A percentile compares a stretch with the other conserved stretches of the same genome.
These are phyloP conservation scores for Planiliza haematocheilus DNA, from an alignment of 2,113 vertebrate genomes.

Conservation along the genomic window DNA sequence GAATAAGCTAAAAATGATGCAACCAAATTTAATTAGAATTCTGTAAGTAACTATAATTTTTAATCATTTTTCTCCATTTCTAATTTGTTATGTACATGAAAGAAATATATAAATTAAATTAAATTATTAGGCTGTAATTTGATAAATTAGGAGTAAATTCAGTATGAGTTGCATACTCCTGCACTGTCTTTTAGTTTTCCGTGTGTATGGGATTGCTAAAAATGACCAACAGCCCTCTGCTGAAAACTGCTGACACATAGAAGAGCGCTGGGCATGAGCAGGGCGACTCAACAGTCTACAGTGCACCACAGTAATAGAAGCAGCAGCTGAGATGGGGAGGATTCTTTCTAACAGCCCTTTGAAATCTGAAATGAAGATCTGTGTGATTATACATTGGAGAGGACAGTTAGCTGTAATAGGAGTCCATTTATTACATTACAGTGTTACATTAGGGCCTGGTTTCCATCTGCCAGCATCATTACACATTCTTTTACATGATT, in stretches of 20 bases:
- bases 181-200: conserved; percentile 8
- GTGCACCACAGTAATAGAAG: conserved; percentile 29
- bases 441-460: no score
- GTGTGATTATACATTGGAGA: conserved; percentile 17
- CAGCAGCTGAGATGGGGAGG: not conserved
- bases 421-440: not conserved
- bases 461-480: no score
- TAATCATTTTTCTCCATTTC: no score
- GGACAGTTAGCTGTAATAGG: not conserved
- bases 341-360: conserved; percentile 5
- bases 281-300: conserved; percentile 10
- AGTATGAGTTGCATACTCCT: not conserved
- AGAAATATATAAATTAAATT: no score
- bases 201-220: conserved; percentile 25
- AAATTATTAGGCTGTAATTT: no score
- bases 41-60: no score
- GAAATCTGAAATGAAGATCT: conserved; percentile 14
- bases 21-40: no score
- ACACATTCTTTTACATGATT: not conserved
- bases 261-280: not conserved
- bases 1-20: no score
- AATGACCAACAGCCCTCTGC: not conserved
- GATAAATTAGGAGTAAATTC: no score
- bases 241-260: conserved; percentile 28
- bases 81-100: not conserved